Percentiles rank a stretch among this genome's conserved stretches.
These are phyloP conservation scores for Chirona hameri DNA, from an alignment of 2,888 invertebrate species.

Conservation along the genomic window DNA sequence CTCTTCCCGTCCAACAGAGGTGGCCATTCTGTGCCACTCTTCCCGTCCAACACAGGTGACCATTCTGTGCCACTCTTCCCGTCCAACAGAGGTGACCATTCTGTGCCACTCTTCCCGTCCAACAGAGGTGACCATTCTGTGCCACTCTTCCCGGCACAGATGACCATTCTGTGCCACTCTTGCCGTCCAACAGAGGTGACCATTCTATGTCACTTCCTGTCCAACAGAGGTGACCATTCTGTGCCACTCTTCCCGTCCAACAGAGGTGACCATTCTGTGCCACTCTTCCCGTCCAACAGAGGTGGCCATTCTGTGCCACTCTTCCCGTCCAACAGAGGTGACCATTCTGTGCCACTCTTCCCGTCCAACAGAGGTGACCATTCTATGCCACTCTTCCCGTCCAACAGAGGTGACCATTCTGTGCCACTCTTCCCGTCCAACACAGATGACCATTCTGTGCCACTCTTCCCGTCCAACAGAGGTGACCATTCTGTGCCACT, in stretches of 20 bases:
- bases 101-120: too few relatives aligned
- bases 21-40: too few relatives aligned
- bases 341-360: slow-evolving; percentile 29
- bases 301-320: too few relatives aligned
- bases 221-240: slow-evolving; percentile 63
- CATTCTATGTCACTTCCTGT: slow-evolving; percentile 36
- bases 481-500: background rate
- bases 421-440: slow-evolving; percentile 36
- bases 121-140: background rate
- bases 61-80: slow-evolving; percentile 37
- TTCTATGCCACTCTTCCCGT: too few relatives aligned
- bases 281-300: slow-evolving; percentile 49
- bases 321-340: too few relatives aligned
- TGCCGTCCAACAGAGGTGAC: too few relatives aligned
- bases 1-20: slow-evolving; percentile 52
- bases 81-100: slow-evolving; percentile 61
- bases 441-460: too few relatives aligned
- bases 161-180: too few relatives aligned
- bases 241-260: too few relatives aligned
- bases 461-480: too few relatives aligned
- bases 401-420: background rate
- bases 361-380: slow-evolving; percentile 59
- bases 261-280: background rate
- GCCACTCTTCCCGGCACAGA: slow-evolving; percentile 49
- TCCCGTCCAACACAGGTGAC: too few relatives aligned